Percentiles rank a stretch among this genome's conserved stretches.
Evolutionary conservation across 92 coral and sea anemone genomes (phyloP).

Genomic region (Phenganax marumi): DNA sequence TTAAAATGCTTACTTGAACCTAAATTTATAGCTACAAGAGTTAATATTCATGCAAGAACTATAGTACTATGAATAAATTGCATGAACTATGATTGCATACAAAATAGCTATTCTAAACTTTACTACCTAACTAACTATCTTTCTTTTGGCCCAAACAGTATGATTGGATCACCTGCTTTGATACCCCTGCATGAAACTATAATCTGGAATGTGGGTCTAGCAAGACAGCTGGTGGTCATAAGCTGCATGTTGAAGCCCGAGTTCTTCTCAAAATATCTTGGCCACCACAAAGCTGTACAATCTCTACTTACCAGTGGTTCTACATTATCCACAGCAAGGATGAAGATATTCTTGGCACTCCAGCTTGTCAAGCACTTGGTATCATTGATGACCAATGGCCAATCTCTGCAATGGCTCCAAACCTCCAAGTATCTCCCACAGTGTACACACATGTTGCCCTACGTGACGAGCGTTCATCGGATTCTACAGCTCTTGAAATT

Average conservation of each 20-base stretch:
- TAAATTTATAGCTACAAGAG: too few relatives aligned
- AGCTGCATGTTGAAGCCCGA: conserved; percentile 15
- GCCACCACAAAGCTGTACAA: neutral
- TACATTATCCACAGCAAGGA: conserved; percentile 34
- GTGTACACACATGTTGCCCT: neutral
- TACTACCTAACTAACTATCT: too few relatives aligned
- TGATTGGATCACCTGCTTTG: conserved; percentile 15
- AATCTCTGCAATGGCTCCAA: conserved; percentile 6
- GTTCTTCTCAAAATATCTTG: conserved; percentile 25
- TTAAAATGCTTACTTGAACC: too few relatives aligned
- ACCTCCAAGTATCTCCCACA: neutral
- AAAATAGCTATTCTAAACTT: too few relatives aligned
- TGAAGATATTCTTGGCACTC: conserved; percentile 35
- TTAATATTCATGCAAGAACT: too few relatives aligned
- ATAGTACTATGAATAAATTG: too few relatives aligned
- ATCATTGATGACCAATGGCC: conserved; percentile 34
- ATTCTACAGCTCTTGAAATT: neutral
- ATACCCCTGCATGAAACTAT: conserved; percentile 42
- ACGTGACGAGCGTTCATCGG: neutral
- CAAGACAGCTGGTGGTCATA: conserved; percentile 27
- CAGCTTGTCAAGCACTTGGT: conserved; percentile 40
- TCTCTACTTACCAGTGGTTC: conserved; percentile 37
- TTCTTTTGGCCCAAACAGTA: too few relatives aligned
- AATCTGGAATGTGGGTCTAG: conserved; percentile 29
- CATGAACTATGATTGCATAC: too few relatives aligned